Conservation (phyloP, 2,797 vertebrate genomes). For the Anabas testudineus region DNA sequence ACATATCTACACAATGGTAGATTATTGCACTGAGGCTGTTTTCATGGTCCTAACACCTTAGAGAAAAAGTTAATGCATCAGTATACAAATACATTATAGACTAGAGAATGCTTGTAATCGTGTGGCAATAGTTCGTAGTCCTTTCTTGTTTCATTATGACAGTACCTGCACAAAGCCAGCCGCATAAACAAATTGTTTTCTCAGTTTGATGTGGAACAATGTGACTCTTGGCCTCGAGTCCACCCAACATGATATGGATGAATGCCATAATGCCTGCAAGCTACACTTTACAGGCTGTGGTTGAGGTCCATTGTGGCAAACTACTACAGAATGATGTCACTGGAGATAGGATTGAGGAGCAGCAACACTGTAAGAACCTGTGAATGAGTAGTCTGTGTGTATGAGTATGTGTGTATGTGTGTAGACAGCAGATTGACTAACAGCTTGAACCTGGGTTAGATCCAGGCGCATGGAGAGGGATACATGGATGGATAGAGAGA, state of each 20-base stretch:
- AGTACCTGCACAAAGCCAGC: not conserved
- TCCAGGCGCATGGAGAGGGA: constrained; percentile 74
- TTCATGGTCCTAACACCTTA: not conserved
- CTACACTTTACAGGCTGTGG: no score
- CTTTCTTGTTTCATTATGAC: not conserved
- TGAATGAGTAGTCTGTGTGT: constrained; percentile 50
- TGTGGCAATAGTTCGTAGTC: not conserved
- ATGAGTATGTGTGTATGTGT: constrained; percentile 47
- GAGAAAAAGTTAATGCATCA: no score
- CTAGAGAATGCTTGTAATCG: not conserved
- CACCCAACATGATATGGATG: not conserved
- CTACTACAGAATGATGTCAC: constrained; percentile 36
- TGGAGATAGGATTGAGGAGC: constrained; percentile 38
- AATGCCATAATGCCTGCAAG: not conserved
- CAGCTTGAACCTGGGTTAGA: constrained; percentile 82
- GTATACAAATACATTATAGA: not conserved
- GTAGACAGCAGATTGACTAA: constrained; percentile 81
- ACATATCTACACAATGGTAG: not conserved
- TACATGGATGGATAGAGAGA: constrained; percentile 77
- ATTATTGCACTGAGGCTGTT: not conserved
- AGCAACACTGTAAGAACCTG: constrained; percentile 54
- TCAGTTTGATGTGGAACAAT: not conserved
- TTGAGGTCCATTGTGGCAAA: constrained; percentile 21
- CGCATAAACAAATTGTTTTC: not conserved
- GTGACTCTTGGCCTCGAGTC: not conserved